Base-by-base conservation (phyloP, 2,888 invertebrate species). In the Heliconius ethilla region DNA sequence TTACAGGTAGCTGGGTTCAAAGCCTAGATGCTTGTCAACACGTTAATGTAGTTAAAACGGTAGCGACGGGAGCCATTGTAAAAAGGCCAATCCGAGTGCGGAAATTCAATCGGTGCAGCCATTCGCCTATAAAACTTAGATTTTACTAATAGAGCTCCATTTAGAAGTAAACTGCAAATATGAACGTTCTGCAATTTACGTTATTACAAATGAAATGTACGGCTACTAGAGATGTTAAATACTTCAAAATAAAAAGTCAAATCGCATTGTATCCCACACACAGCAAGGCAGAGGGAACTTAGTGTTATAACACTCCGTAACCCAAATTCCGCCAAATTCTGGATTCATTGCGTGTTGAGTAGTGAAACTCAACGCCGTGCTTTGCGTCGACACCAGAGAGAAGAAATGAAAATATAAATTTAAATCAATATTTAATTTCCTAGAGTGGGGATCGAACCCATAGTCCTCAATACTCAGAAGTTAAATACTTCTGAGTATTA, bases 1-100 rank as follows among this genome's bases (percentile, higher is more conserved):
- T 29, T 15, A 15, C 51, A 18, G 18, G 40, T 11, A 40, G 40
- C 6, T 70, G 25, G 22, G 37, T 37, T 76, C 63, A 76, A 70
- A 70, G 65, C 10, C 63, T 40, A 45, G 70, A 22, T 63, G 65
- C 70, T 72, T 33, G 76, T 72, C 33, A 72, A 73, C 73, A 77
- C 59, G 25, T 77, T 73, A 73, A 77, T 73, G 77, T 59, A 62
- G 73, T 73, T 63, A 67, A 66, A 77, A 40, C 66, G 66, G 51
- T 73, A 59, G 45, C 40, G 59, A 45, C 33, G 25, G 62, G 22
- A 66, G 37, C 27, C 72, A 59, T 66, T 55, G 51, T 72, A 45
- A 76, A 72, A 77, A 72, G 55, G 11, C 45, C 29, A 65, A 63
- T 76, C 18, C 18, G 33, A 51, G 33, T 13, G 37, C 18, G 29